phyloP scores from a whole-genome alignment of 2,113 vertebrate genomes.

The Nycticebus coucang region DNA sequence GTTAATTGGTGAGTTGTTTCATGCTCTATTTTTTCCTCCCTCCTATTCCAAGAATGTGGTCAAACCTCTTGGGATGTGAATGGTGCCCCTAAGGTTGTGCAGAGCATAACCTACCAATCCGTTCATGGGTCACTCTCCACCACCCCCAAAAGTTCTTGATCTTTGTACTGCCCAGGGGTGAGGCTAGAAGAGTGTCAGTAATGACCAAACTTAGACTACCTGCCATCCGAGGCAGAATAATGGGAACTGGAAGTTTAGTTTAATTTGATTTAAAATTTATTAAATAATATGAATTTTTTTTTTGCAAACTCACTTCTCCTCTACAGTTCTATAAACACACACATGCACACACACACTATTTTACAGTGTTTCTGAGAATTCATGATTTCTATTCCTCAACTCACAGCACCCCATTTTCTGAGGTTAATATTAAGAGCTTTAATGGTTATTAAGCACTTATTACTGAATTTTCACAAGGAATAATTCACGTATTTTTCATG shows the following conservation, averaged over 20 bases:
- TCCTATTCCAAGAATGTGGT: constrained; percentile 56
- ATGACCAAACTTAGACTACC: not conserved
- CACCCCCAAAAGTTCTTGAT: not conserved
- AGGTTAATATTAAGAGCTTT: not conserved
- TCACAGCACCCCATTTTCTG: not conserved
- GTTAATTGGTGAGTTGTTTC: constrained; percentile 65
- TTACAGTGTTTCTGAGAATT: not conserved
- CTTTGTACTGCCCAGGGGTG: not conserved
- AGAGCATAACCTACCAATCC: constrained; percentile 1
- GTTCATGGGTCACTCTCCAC: not conserved
- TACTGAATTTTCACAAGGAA: constrained; percentile 37
- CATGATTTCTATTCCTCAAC: not conserved
- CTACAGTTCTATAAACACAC: not conserved
- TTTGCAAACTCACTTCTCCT: not conserved
- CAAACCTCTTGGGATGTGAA: constrained; percentile 67
- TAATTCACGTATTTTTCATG: not conserved
- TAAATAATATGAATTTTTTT: not conserved
- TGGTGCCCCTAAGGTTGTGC: constrained; percentile 28
- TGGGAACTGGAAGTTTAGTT: not conserved
- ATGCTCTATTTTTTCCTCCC: constrained; percentile 33
- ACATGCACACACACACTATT: not conserved
- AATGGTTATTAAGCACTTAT: not conserved
- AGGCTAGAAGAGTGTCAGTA: not conserved
- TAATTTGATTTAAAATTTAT: constrained; percentile 1
- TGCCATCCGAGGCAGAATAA: not conserved